Evolutionary conservation across 2,113 vertebrate species (phyloP).

Genomic region (Periophthalmodon schlosseri): DNA sequence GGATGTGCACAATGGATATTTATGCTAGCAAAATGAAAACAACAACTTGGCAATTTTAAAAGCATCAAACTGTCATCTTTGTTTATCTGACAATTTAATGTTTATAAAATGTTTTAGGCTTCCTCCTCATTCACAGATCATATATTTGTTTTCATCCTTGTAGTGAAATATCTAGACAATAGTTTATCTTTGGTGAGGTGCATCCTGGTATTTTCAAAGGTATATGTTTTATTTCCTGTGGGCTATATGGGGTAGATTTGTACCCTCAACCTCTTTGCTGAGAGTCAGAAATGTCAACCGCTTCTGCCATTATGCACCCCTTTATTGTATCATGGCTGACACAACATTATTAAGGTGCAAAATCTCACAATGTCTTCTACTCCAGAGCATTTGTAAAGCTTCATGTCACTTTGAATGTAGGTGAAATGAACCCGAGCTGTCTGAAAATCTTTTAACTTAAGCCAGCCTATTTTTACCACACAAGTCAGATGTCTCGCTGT

Average conservation of each 20-base stretch:
- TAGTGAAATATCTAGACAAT: not conserved
- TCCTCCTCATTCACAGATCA: not conserved
- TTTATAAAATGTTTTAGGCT: not conserved
- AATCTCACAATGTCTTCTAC: not conserved
- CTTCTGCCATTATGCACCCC: not conserved
- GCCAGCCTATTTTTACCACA: constrained; percentile 12
- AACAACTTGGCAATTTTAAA: not conserved
- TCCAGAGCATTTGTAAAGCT: constrained; percentile 2
- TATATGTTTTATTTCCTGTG: no score
- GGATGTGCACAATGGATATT: not conserved
- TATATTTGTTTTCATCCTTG: not conserved
- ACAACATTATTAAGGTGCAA: not conserved
- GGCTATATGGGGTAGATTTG: not conserved
- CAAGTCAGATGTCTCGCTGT: not conserved
- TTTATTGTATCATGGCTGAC: not conserved
- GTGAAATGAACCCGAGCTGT: not conserved
- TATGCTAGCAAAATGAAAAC: not conserved
- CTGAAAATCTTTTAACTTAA: constrained; percentile 4
- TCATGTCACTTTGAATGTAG: constrained; percentile 1
- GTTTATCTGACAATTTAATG: not conserved
- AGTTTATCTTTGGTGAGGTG: not conserved
- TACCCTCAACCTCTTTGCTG: not conserved
- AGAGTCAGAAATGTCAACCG: not conserved
- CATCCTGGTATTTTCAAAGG: not conserved
- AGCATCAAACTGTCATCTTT: constrained; percentile 6